Evolutionary conservation across 2,797 vertebrate species (phyloP).

Genomic region (Kryptolebias ocellatus): DNA sequence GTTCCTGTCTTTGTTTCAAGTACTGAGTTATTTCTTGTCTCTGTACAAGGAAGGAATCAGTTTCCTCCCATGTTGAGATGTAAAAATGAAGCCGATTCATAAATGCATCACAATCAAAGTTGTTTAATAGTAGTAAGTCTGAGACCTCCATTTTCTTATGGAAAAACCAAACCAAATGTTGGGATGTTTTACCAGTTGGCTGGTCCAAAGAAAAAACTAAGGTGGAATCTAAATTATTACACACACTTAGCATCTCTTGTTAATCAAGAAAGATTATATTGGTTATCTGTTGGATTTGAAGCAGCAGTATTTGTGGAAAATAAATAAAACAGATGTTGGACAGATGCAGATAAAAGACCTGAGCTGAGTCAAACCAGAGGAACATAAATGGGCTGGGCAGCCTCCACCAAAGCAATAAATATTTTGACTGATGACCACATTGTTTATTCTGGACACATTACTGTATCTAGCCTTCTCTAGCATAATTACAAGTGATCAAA

Average conservation of each 20-base stretch:
- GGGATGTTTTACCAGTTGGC: conserved; percentile 7
- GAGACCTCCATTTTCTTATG: conserved; percentile 29
- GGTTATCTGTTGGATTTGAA: conserved; percentile 16
- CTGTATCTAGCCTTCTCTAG: conserved; percentile 34
- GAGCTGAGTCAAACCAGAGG: conserved; percentile 26
- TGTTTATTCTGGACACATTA: conserved; percentile 48
- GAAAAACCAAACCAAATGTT: conserved; percentile 48
- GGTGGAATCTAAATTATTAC: conserved; percentile 13
- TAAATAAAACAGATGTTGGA: conserved; percentile 2
- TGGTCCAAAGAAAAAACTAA: conserved; percentile 14
- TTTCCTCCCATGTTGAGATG: conserved; percentile 49
- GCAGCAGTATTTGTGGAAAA: background rate
- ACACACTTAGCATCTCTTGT: conserved; percentile 33
- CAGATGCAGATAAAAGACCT: conserved; percentile 6
- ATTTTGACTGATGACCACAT: conserved; percentile 40
- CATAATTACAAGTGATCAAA: conserved; percentile 42
- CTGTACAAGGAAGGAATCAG: conserved; percentile 71
- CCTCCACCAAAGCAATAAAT: conserved; percentile 72
- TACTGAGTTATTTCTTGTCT: conserved; percentile 65
- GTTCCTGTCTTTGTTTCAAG: conserved; percentile 64
- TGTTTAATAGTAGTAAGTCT: conserved; percentile 19
- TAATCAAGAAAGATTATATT: conserved; percentile 17
- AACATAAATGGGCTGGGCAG: conserved; percentile 17
- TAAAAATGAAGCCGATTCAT: conserved; percentile 45
- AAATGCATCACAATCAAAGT: conserved; percentile 25